Evolutionary conservation across 2,113 vertebrate genomes (phyloP).

Genomic region (Gorsachius goisagi): DNA sequence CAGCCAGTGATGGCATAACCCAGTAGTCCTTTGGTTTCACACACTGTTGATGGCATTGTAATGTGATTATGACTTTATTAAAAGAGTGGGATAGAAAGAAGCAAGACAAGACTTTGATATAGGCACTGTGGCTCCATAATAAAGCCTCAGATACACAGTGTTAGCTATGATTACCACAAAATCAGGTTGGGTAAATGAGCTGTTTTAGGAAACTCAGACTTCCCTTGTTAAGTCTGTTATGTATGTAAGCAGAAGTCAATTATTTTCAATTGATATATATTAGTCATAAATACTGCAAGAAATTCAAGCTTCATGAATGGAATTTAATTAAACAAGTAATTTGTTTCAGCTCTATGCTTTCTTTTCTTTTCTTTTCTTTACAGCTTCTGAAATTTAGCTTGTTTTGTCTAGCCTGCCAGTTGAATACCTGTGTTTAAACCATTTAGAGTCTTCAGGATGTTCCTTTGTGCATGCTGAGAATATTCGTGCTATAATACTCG

Average conservation of each 20-base stretch:
- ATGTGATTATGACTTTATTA: not conserved
- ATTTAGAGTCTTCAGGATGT: not conserved
- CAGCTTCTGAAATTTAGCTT: not conserved
- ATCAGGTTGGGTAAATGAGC: not conserved
- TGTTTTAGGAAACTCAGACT: not conserved
- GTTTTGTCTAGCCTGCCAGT: not conserved
- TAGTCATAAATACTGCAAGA: constrained; percentile 1
- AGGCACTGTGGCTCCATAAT: not conserved
- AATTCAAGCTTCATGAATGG: not conserved
- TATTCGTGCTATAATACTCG: not conserved
- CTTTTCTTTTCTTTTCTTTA: not conserved
- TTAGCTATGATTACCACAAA: not conserved
- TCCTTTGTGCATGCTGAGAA: not conserved
- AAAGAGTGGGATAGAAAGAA: not conserved
- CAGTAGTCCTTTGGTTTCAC: not conserved
- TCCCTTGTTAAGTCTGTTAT: not conserved
- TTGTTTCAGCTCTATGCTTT: not conserved
- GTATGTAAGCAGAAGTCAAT: not conserved
- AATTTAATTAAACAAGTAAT: constrained; percentile 14
- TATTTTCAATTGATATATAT: constrained; percentile 5
- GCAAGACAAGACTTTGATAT: not conserved
- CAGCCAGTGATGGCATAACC: not conserved
- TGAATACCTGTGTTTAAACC: not conserved
- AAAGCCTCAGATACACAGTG: not conserved
- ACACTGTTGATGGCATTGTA: not conserved